Base-by-base conservation (phyloP, 2,888 invertebrate species). In the Callosobruchus maculatus region DNA sequence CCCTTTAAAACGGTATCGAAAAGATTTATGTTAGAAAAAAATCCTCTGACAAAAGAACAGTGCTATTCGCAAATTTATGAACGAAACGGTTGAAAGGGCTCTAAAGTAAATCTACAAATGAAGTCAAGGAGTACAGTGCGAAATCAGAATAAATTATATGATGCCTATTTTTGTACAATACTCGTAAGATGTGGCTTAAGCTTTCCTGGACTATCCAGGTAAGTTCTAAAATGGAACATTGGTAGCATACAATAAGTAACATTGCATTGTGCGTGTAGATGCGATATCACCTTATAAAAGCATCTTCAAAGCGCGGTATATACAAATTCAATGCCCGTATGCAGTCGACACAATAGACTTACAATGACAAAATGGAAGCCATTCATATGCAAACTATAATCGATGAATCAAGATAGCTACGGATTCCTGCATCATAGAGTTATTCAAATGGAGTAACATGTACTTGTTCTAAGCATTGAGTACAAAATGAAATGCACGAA, bases 341-440 rank as follows among this genome's bases (percentile, higher is more conserved):
- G 18, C 13, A 49, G 49, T 49, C 49, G 18, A 18, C 49, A 49
- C 49, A 68, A 68, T 21, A 22, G 68, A 68, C 68, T 21, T 68
- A 68, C 74, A 74, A 67, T 71, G 74, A 74, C 74, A 74, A 74
- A 74, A 74, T 72, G 49, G 68, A 26, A n/a, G 18, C 22, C 69
- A 74, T 74, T 74, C 74, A 74, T 74, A 74, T 74, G 74, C 72
- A 72, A 74, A 74, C 4, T 22, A 20, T 67, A 9, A 22, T 22
- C 68, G 68, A 68, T 20, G 22, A 21, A 68, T 22, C 68, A 22
- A 68, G 68, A 68, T 68, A 68, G 7, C 68, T 68, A 5, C 7
- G 68, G 20, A 68, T 18, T 68, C 49, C 49, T 49, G 49, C 13
- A 18, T 49, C 13, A 49, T 49, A 13, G 49, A 49, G 13, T n/a